Base-by-base conservation (phyloP, 2,797 vertebrate genomes). In the Sebastes itinus region DNA sequence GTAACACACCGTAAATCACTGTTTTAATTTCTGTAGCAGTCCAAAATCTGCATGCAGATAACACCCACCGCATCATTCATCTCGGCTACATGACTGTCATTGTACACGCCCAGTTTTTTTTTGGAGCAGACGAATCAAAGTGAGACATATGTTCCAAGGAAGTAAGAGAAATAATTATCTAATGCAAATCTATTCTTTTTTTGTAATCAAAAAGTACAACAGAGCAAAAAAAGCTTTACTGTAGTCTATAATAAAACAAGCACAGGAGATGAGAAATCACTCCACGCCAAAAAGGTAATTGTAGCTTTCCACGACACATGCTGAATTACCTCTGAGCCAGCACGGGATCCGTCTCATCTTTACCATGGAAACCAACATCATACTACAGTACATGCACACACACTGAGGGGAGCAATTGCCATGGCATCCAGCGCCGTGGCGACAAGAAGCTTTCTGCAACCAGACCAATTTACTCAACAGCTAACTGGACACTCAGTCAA, bases 321-420 rank as follows among this genome's bases (percentile, higher is more conserved):
- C 91, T 93, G 88, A 92, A 90, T 91, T 92, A 94, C 87, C 88
- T 85, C 73, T 89, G 82, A 94, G 92, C 88, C 90, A 85, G 91
- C 89, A 87, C 55, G 25, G 77, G 86, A 91, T 92, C 90, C 32
- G 79, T 92, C 92, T 90, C 92, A 87, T 89, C 87, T 93, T 95
- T 94, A 90, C 95, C 95, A 96, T 95, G 95, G 94, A 94, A 95
- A 96, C 94, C 90, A 93, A 93, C 92, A 93, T 88, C 93, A 93
- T 89, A 84, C 89, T 86, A 93, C 78, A 91, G 87, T 79, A 88
- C 72, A 88, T 77, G 81, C 92, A 91, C 83, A 83, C 87, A 86
- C 91, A 89, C 82, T 33, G 83, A 85, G 78, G 76, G 76, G 84
- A 89, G 88, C 89, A 91, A 94, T 95, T 93, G 89, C 94, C 92